Evolutionary conservation across 2,888 invertebrate species (phyloP).

Genomic region (Busseola fusca): DNA sequence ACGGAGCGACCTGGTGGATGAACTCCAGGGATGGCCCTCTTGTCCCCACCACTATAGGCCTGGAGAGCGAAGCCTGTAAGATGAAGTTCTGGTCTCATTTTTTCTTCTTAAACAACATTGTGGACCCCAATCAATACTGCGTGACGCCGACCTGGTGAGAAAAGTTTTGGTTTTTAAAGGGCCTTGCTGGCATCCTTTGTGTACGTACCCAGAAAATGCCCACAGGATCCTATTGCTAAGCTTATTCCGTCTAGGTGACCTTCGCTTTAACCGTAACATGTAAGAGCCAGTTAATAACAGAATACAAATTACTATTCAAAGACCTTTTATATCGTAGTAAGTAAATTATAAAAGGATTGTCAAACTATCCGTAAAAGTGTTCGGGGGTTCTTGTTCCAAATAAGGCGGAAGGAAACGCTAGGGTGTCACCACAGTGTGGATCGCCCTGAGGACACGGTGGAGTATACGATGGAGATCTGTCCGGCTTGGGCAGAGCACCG

Average conservation of each 20-base stretch:
- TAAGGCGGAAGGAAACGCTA: too few species aligned
- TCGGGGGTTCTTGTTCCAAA: too few species aligned
- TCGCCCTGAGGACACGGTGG: too few species aligned
- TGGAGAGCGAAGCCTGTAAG: conserved; percentile 47
- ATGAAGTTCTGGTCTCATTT: conserved; percentile 62
- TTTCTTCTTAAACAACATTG: conserved; percentile 58
- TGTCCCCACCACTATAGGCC: conserved; percentile 45
- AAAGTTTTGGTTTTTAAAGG: not conserved
- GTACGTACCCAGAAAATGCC: not conserved
- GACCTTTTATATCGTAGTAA: not conserved
- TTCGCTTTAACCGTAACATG: not conserved
- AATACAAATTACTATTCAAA: not conserved
- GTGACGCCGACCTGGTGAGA: conserved; percentile 61
- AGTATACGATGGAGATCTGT: too few species aligned
- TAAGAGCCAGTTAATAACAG: too few species aligned
- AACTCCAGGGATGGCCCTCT: conserved; percentile 55
- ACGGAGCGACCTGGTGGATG: conserved; percentile 60
- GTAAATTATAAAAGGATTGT: not conserved
- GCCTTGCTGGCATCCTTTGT: not conserved
- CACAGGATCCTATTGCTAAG: not conserved
- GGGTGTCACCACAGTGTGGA: too few species aligned
- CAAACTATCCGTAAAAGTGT: too few species aligned
- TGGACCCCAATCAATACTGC: conserved; percentile 51
- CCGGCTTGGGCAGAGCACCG: too few species aligned
- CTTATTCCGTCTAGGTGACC: not conserved